phyloP scores from a whole-genome alignment of 2,888 invertebrate genomes.

The Acanthacorydalis orientalis region DNA sequence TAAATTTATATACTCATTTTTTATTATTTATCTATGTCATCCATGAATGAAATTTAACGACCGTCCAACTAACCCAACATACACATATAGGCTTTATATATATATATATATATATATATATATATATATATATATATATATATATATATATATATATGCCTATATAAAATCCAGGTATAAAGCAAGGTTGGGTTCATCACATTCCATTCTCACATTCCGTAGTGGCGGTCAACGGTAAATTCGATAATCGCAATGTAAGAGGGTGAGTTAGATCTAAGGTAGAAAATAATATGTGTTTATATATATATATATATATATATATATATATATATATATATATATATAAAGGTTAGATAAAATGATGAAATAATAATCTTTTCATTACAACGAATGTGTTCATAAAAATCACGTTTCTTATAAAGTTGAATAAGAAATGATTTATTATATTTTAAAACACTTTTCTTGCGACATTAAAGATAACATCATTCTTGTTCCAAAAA shows the following conservation, averaged over 20 bases:
- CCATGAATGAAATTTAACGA: too few species aligned
- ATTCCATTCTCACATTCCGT: too few species aligned
- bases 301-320: slow-evolving; percentile 5
- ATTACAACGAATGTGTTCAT: neutral
- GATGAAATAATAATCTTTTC: neutral
- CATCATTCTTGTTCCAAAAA: too few species aligned
- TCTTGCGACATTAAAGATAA: too few species aligned
- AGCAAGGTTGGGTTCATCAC: too few species aligned
- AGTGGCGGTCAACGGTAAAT: too few species aligned
- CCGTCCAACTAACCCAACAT: neutral
- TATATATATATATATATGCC: slow-evolving; percentile 6
- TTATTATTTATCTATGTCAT: too few species aligned
- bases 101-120: slow-evolving; percentile 5
- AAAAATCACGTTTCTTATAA: neutral
- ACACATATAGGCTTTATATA: slow-evolving; percentile 1
- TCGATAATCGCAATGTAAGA: too few species aligned
- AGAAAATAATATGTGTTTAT: neutral
- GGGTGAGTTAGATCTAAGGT: too few species aligned
- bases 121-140: slow-evolving; percentile 6
- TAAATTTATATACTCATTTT: too few species aligned
- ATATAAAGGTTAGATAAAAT: slow-evolving; percentile 3
- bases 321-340: slow-evolving; percentile 5
- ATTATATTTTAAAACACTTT: too few species aligned
- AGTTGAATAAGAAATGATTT: neutral
- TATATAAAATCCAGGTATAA: too few species aligned